phyloP scores from a whole-genome alignment of 2,797 vertebrate species.

The Pseudotriccus pelzelni region DNA sequence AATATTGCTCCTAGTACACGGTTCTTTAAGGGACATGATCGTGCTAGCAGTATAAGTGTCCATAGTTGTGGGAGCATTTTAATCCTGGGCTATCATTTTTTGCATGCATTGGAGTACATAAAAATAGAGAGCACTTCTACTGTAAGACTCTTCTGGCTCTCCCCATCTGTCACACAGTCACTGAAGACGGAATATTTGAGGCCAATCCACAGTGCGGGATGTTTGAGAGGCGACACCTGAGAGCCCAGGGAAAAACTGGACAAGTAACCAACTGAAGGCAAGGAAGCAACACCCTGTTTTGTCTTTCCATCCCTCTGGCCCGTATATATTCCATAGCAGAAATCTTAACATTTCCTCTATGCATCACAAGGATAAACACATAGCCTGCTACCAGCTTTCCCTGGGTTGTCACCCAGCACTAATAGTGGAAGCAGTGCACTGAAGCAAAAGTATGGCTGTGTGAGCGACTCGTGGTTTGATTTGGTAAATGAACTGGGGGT shows the following conservation, averaged over 20 bases:
- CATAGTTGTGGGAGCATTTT: neutral
- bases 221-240: slow-evolving; percentile 41
- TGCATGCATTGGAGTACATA: neutral
- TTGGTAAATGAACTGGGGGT: neutral
- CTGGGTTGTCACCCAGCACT: neutral
- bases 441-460: neutral
- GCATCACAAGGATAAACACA: slow-evolving; percentile 10
- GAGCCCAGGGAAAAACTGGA: neutral
- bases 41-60: neutral
- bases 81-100: neutral
- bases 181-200: neutral
- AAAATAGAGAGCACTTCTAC: neutral
- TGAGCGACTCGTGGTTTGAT: neutral
- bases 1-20: neutral
- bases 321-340: neutral
- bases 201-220: slow-evolving; percentile 6
- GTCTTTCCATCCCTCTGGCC: neutral
- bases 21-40: neutral
- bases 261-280: neutral
- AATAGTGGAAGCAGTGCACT: neutral
- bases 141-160: neutral
- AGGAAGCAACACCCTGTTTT: slow-evolving; percentile 42
- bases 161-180: neutral
- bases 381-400: neutral
- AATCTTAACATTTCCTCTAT: neutral